Evolutionary conservation across 2,888 invertebrate genomes (phyloP), one percentile per base, ranked within the genome.

Genomic region (Lucinisca nassula): DNA sequence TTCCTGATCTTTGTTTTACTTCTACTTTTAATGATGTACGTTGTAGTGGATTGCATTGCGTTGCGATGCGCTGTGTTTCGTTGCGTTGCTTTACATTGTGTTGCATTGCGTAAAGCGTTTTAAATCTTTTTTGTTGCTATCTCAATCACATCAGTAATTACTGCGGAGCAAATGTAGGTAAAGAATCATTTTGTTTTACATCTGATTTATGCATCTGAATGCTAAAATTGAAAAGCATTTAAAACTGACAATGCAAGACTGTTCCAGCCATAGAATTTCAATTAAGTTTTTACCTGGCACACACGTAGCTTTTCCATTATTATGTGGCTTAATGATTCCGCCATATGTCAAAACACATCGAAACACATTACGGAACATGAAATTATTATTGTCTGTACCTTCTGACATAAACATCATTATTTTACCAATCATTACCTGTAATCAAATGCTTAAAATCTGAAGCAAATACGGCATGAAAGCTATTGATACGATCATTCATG

Each of bases 351-450:
- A 17, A 6, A 35, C 1, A 17, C 27, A 35, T 67, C 45, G 1
- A 21, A 67, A 3, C 67, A 67, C 24, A 3, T 1, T 35, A 17
- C 35, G 67, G 67, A 67, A 35, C 67, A 35, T 67, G 45, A 45
- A 45, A 8, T 45, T 12, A 45, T 45, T 45, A 35, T 67, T 67
- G 35, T 12, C 21, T 67, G 35, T 35, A 67, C 17, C 14, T 32
- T 10, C 67, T 35, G 67, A 67, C 67, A 67, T 67, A 67, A 67
- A 67, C 67, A 67, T 67, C 32, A 35, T 35, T 30, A 27, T 67
- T 30, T 67, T 67, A 35, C 67, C 67, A 67, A 67, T 35, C 67
- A 67, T 67, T 67, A 35, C 67, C 4, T 67, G 67, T 67, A 35
- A 32, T 67, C 35, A 67, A 67, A 35, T 30, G 30, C 67, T 35